Base-by-base conservation (phyloP, 2,888 invertebrate genomes). In the Melieria omissa region DNA sequence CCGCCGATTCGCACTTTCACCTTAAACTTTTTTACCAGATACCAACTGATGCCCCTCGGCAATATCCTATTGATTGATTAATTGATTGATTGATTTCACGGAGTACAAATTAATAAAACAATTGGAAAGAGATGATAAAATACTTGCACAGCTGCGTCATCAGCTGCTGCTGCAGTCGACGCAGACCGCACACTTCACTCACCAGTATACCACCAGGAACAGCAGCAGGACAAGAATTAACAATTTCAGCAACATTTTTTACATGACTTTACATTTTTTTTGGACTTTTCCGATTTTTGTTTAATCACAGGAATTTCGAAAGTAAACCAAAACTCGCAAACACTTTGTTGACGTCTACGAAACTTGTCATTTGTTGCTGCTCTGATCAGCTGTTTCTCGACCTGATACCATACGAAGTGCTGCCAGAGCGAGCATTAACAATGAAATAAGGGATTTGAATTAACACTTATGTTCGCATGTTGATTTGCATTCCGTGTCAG, bases 1-100 rank as follows among this genome's bases (percentile, higher is more conserved):
- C 93, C 90, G 12, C 95, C 95, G 74, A 95, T 94, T 78, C 92
- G 91, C 60, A 95, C 89, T 83, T 93, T 91, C 77, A 95, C 91
- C 86, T 92, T 92, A 85, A 92, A 95, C 85, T 93, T 93, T 79
- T 92, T 90, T 85, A 93, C 92, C 78, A 95, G 91, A 77, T 93
- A 88, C 93, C 94, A 95, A 82, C 95, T 92, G 78, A 95, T 88
- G 64, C 93, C 85, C 81, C 90, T 91, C 75, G 95, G 95, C 75
- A 95, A 85, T 74, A 95, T 88, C 93, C 95, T 95, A 72, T 76
- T 74, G 64, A 55, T 63, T 41, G 58, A 72, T 76, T 74, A 64
- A 55, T 63, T 41, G 58, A 41, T 10, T 41, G 16, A 52, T 62
- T 46, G 16, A 47, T 14, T 46, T 62, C 52, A 9, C 2, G 52